phyloP scores from a whole-genome alignment of 2,888 invertebrate genomes.

The Ypsolopha sequella region DNA sequence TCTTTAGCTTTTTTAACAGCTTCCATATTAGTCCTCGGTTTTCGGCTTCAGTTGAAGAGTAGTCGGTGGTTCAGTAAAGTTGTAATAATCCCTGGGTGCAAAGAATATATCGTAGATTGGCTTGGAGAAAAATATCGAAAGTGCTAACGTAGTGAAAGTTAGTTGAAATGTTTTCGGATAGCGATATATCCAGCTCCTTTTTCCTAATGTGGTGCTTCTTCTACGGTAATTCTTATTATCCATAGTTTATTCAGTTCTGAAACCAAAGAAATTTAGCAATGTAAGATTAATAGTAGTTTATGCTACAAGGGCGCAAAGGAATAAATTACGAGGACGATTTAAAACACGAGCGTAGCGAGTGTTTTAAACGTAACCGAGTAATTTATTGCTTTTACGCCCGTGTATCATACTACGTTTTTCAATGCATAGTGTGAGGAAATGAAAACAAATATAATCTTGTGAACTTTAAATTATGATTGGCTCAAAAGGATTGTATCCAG shows the following conservation, averaged over 20 bases:
- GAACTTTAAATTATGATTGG: too few species aligned
- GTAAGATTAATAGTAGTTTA: too few species aligned
- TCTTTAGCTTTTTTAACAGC: conserved; percentile 81
- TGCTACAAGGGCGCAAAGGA: too few species aligned
- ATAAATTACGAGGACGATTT: too few species aligned
- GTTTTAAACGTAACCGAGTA: too few species aligned
- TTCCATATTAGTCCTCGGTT: conserved; percentile 71
- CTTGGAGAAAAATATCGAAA: conserved; percentile 76
- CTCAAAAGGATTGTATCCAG: too few species aligned
- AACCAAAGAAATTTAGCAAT: background rate
- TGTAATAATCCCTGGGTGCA: conserved; percentile 25
- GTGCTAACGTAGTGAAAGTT: conserved; percentile 53
- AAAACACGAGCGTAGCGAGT: too few species aligned
- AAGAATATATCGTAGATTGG: conserved; percentile 78
- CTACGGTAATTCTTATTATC: conserved; percentile 32
- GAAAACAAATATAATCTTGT: too few species aligned
- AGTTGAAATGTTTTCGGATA: conserved; percentile 74
- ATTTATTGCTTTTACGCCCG: too few species aligned
- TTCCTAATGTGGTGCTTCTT: conserved; percentile 50
- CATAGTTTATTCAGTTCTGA: conserved; percentile 21
- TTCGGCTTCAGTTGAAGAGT: conserved; percentile 14
- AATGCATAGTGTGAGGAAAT: too few species aligned
- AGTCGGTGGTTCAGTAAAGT: conserved; percentile 38
- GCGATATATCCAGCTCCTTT: conserved; percentile 71
- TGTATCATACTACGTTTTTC: too few species aligned